Base-by-base conservation (phyloP, 2,888 invertebrate species). In the Drosophila yooni region DNA sequence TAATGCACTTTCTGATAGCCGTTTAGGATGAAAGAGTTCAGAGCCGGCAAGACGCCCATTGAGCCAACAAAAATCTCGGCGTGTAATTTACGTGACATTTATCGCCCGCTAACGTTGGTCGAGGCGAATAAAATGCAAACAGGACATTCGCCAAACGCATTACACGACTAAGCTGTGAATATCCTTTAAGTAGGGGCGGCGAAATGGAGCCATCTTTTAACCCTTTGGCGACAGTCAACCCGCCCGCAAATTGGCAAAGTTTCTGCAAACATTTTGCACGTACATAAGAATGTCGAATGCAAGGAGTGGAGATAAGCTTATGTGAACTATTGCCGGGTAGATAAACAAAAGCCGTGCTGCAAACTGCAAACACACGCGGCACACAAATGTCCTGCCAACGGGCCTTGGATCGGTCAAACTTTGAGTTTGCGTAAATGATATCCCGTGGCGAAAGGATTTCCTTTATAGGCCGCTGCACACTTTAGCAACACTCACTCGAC, bases 381-480 rank as follows among this genome's bases (percentile, higher is more conserved):
- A 48, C 21, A 48, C 27, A 54, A 21, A 66, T 64, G 59, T 52
- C 54, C 60, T 65, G 46, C 31, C 53, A 46, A 31, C 72, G 83
- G 84, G 82, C 83, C 83, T 76, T 83, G 81, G 89, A 87, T 89
- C 90, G 90, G 91, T 91, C 91, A 89, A 79, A 79, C 64, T 65
- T 68, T 54, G 67, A 61, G 75, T 70, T 79, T 70, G 67, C 88
- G 91, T 91, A 91, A 92, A 91, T 89, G 91, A 92, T 92, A 89
- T 91, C 92, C 92, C 92, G 92, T 92, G 81, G 92, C 90, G 92
- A 92, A 92, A 92, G 91, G 91, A 90, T 88, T 89, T 82, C 81
- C 77, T 85, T 86, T 79, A 82, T 79, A 78, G 82, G 74, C 81
- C 75, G 74, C 56, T 81, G 82, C 86, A 81, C 82, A 90, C 85